Percentiles rank a stretch among this genome's conserved stretches.
Evolutionary conservation across 2,797 vertebrate species (phyloP).

Genomic region (Chelonia mydas): DNA sequence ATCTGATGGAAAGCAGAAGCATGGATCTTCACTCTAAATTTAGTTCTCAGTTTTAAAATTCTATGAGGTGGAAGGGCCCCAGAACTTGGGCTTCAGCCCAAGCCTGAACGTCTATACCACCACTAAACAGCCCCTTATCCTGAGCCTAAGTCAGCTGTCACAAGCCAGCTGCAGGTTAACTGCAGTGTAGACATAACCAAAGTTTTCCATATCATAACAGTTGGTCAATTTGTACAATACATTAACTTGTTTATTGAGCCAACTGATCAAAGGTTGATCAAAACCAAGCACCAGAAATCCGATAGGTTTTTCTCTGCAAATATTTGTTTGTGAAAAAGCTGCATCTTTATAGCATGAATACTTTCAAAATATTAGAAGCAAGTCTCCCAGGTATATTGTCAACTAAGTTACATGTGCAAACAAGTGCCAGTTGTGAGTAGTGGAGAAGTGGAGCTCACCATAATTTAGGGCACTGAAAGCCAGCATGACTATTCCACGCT

Average conservation of each 20-base stretch:
- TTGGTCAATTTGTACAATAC: neutral
- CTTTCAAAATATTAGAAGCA: neutral
- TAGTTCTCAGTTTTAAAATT: neutral
- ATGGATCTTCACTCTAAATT: neutral
- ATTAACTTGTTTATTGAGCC: neutral
- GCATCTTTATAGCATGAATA: fast-evolving
- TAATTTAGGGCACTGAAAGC: neutral
- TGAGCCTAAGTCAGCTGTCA: no score
- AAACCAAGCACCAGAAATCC: neutral
- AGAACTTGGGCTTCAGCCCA: no score
- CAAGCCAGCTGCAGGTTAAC: no score
- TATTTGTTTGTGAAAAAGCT: neutral
- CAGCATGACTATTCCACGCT: neutral
- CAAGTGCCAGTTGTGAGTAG: neutral
- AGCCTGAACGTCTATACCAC: no score
- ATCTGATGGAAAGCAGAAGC: neutral
- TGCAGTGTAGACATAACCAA: neutral
- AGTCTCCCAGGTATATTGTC: no score
- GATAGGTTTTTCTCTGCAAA: neutral
- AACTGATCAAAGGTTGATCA: constrained; percentile 25
- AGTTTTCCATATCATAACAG: neutral
- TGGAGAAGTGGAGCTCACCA: neutral
- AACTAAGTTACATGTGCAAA: fast-evolving
- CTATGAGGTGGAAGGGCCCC: neutral
- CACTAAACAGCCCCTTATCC: no score